A percentile compares a stretch with the other conserved stretches of the same genome.
Conservation (phyloP, 1,140 invertebrate genomes). For the Hypothenemus hampei region DNA sequence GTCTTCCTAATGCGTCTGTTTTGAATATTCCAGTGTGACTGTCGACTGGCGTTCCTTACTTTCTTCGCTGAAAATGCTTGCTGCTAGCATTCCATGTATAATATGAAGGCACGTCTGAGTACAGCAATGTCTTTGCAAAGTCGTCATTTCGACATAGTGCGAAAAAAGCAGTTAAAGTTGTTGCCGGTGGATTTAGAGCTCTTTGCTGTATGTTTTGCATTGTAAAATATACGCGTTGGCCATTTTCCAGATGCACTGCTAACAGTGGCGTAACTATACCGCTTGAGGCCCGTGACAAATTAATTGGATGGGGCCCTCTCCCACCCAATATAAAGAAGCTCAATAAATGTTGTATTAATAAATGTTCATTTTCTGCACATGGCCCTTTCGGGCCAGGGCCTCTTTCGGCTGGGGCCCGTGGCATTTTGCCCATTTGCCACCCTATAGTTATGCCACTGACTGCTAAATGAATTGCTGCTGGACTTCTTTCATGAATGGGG, state of each 20-base stretch:
- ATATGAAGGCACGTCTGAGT: constrained; percentile 45
- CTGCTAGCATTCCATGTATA: constrained; percentile 45
- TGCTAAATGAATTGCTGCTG: constrained; percentile 44
- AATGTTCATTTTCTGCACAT: too few relatives aligned
- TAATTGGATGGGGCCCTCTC: too few relatives aligned
- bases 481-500: constrained; percentile 45
- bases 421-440: too few relatives aligned
- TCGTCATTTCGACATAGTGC: constrained; percentile 41
- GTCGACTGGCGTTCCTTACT: constrained; percentile 38
- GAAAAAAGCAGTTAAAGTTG: constrained; percentile 44
- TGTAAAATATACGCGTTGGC: constrained; percentile 45
- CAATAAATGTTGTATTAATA: too few relatives aligned
- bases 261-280: too few relatives aligned
- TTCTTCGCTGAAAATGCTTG: constrained; percentile 40
- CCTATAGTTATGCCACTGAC: too few relatives aligned
- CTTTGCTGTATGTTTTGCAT: constrained; percentile 30
- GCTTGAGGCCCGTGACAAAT: too few relatives aligned
- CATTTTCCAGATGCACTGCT: too few relatives aligned
- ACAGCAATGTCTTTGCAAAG: constrained; percentile 46
- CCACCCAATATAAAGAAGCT: too few relatives aligned
- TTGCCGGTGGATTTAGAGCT: constrained; percentile 16
- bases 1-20: constrained; percentile 41
- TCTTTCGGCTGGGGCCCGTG: too few relatives aligned
- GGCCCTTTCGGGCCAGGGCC: too few relatives aligned
- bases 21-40: constrained; percentile 37